A percentile compares a stretch with the other conserved stretches of the same genome.
Evolutionary conservation across 2,797 vertebrate species (phyloP).

Genomic region (Petrocephalus sullivani): DNA sequence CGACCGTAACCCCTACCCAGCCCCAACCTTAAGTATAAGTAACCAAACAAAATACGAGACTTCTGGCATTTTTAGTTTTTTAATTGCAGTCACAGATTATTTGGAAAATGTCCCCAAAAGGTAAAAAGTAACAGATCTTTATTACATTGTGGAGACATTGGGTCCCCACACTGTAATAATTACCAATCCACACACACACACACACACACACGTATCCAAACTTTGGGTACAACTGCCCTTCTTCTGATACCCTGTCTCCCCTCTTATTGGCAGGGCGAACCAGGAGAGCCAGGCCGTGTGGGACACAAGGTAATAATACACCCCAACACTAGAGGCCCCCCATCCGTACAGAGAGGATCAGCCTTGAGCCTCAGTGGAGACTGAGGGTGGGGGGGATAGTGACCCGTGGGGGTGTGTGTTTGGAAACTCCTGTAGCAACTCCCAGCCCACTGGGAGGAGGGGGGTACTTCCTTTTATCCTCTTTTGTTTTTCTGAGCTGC

Average conservation of each 20-base stretch:
- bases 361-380: neutral
- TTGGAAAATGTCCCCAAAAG: no score
- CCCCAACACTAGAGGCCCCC: neutral
- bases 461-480: conserved; percentile 21
- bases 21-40: no score
- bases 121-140: no score
- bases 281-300: conserved; percentile 84
- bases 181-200: neutral
- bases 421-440: neutral
- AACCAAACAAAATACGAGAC: no score
- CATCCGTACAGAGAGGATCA: neutral
- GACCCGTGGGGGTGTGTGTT: neutral
- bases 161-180: no score
- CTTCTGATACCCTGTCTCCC: neutral
- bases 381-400: neutral
- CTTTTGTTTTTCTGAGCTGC: conserved; percentile 18
- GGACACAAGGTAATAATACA: conserved; percentile 81
- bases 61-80: no score
- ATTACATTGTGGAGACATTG: no score
- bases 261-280: conserved; percentile 78
- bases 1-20: no score
- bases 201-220: neutral
- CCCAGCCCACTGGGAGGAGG: neutral
- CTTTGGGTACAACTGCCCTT: no score
- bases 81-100: no score